Evolutionary conservation across 2,797 vertebrate species (phyloP).

Genomic region (Scomberomorus guttatus): DNA sequence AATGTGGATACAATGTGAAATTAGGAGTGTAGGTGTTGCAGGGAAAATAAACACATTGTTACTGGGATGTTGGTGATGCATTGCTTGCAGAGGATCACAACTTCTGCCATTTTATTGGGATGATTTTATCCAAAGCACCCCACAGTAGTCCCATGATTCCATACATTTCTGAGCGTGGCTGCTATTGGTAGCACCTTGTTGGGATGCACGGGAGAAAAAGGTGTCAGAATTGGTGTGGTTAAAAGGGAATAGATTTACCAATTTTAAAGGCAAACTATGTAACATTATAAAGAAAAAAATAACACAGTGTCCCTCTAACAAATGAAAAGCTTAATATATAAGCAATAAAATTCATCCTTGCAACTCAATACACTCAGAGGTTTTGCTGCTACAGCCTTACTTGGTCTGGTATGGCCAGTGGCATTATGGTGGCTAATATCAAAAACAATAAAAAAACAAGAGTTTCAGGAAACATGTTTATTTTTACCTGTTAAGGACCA

Average conservation of each 20-base stretch:
- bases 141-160: neutral
- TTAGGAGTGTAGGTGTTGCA: slow-evolving; percentile 29
- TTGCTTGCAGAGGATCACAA: neutral
- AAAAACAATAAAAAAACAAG: no score
- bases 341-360: neutral
- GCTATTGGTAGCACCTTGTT: neutral
- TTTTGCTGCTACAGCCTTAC: neutral
- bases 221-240: neutral
- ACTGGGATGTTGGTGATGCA: slow-evolving; percentile 9
- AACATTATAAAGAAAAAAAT: neutral
- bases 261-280: neutral
- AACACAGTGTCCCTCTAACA: neutral
- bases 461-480: no score
- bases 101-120: neutral
- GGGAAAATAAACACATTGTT: slow-evolving; percentile 25
- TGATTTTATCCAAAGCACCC: neutral
- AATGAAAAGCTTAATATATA: neutral
- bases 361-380: neutral
- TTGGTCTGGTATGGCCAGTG: neutral
- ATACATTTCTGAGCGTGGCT: neutral
- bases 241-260: no score
- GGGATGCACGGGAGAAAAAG: neutral
- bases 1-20: slow-evolving; percentile 33
- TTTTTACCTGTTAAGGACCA: no score
- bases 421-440: no score